These are phyloP conservation scores for Parauchenoglanis ngamensis DNA, from an alignment of 2,797 vertebrate genomes.

Conservation along the genomic window DNA sequence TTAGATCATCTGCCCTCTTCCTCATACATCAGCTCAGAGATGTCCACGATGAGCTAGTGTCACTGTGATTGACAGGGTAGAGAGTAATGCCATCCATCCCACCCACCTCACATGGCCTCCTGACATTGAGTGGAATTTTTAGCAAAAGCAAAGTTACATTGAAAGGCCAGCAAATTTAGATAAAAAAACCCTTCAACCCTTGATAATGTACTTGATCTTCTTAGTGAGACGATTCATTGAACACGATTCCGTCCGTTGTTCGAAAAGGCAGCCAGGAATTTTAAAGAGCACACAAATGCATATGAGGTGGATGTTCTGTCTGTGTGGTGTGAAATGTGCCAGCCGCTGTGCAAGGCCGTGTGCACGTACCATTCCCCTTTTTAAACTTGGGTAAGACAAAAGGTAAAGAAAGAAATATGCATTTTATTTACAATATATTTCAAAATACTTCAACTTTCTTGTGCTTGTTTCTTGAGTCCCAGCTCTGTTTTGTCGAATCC, in stretches of 20 bases:
- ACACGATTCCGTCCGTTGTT: neutral
- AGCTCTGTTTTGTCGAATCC: neutral
- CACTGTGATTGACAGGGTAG: neutral
- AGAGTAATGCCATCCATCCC: neutral
- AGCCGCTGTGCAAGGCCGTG: slow-evolving; percentile 47
- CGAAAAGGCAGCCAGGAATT: neutral
- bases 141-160: neutral
- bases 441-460: neutral
- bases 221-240: neutral
- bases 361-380: slow-evolving; percentile 61
- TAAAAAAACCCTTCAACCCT: neutral
- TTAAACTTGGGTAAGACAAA: slow-evolving; percentile 31
- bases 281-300: neutral
- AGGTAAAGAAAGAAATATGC: slow-evolving; percentile 49
- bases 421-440: neutral
- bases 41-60: neutral
- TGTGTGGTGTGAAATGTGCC: slow-evolving; percentile 62
- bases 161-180: neutral
- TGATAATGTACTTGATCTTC: neutral
- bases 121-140: neutral
- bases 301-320: slow-evolving; percentile 48
- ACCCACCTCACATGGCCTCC: neutral
- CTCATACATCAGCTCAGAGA: neutral
- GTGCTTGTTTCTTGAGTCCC: neutral
- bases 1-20: neutral